Percentiles rank a stretch among this genome's conserved stretches.
Conservation (phyloP, 2,797 vertebrate genomes). For the Chiloscyllium punctatum region DNA sequence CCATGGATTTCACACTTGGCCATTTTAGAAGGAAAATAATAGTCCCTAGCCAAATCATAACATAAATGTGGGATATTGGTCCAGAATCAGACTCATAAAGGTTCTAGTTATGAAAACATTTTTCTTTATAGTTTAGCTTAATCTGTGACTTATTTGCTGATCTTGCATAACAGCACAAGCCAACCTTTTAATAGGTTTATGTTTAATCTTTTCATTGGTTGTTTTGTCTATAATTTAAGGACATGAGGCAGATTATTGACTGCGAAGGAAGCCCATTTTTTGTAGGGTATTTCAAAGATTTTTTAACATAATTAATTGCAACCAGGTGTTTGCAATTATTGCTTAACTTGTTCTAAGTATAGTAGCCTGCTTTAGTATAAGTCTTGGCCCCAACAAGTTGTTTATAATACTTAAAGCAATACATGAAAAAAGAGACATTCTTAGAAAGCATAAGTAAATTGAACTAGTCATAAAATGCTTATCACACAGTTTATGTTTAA, state of each 20-base stretch:
- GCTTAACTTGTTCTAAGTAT: background rate
- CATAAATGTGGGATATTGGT: no score
- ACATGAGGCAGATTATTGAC: background rate
- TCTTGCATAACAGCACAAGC: background rate
- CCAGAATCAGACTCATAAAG: no score
- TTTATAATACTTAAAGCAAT: background rate
- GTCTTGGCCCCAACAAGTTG: background rate
- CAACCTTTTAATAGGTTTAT: background rate
- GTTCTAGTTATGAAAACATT: background rate
- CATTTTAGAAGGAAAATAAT: no score
- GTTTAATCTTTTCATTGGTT: background rate
- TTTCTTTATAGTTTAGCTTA: background rate
- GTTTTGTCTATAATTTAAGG: background rate
- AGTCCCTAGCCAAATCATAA: no score
- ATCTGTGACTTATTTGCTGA: background rate
- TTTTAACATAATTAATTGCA: background rate
- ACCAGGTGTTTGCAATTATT: background rate
- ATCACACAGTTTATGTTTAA: background rate
- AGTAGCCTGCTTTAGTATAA: background rate
- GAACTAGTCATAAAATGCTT: background rate
- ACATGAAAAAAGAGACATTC: background rate
- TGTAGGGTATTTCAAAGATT: background rate
- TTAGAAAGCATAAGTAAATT: background rate
- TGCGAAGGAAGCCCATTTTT: background rate
- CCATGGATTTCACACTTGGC: no score